Conservation (phyloP, 2,113 vertebrate species). For the Podarcis raffonei region DNA sequence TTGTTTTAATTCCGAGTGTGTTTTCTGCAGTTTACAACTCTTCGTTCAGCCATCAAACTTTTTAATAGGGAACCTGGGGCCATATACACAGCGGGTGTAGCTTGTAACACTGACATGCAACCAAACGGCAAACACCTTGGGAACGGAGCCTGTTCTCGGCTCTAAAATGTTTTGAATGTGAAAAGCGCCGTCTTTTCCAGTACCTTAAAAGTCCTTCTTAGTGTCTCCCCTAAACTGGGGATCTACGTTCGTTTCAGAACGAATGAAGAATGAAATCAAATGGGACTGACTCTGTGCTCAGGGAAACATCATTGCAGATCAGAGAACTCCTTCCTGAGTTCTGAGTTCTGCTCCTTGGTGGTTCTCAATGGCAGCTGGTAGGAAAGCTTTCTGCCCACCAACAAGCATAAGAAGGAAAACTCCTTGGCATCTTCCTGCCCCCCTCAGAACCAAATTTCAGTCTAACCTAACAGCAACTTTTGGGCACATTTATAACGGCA, state of each 20-base stretch:
- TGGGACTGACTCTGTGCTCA: too few species aligned
- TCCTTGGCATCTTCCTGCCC: too few species aligned
- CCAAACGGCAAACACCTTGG: neutral
- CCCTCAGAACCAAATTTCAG: too few species aligned
- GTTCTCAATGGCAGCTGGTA: too few species aligned
- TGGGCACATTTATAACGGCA: too few species aligned
- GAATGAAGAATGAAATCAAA: neutral
- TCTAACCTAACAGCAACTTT: too few species aligned
- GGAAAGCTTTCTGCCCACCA: too few species aligned
- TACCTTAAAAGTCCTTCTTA: neutral
- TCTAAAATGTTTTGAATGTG: neutral
- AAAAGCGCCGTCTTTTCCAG: neutral
- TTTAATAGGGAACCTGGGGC: neutral
- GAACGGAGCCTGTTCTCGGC: neutral
- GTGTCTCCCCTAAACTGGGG: neutral
- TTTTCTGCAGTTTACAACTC: slow-evolving; percentile 18
- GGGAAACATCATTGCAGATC: too few species aligned
- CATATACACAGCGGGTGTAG: neutral
- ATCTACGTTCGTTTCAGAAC: neutral
- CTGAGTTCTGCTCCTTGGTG: too few species aligned
- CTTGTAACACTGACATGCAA: neutral
- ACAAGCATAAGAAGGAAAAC: too few species aligned
- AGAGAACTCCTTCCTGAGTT: too few species aligned
- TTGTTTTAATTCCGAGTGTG: slow-evolving; percentile 4
- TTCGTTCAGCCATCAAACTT: neutral